phyloP scores from a whole-genome alignment of 2,113 vertebrate species.

The Ictalurus furcatus region DNA sequence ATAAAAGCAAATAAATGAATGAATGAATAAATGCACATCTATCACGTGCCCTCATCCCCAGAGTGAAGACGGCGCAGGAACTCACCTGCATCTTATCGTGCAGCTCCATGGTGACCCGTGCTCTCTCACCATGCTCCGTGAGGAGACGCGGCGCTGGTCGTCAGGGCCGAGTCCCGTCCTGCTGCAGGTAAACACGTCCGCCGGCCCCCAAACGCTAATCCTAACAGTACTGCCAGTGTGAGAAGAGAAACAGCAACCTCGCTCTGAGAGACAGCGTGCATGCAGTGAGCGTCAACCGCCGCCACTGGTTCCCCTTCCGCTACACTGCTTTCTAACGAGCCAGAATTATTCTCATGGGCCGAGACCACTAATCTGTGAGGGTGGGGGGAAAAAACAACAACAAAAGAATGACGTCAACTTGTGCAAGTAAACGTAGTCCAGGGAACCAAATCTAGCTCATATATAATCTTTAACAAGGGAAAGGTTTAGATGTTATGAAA shows the following conservation, averaged over 20 bases:
- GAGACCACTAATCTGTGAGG: neutral
- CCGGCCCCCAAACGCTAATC: slow-evolving; percentile 52
- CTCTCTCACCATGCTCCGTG: slow-evolving; percentile 82
- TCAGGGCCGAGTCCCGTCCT: slow-evolving; percentile 51
- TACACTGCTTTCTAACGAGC: neutral
- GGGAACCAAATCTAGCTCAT: neutral
- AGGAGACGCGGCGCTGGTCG: slow-evolving; percentile 53
- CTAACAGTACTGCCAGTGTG: slow-evolving; percentile 64
- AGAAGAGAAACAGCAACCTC: slow-evolving; percentile 43
- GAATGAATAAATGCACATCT: slow-evolving; percentile 14
- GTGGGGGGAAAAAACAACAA: no score
- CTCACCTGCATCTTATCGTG: slow-evolving; percentile 86
- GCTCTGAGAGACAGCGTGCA: neutral
- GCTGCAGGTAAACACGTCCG: slow-evolving; percentile 43
- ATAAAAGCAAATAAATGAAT: slow-evolving; percentile 22
- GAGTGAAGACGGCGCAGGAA: slow-evolving; percentile 8
- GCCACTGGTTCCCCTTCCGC: slow-evolving; percentile 12
- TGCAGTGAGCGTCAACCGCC: neutral
- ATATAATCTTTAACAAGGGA: neutral
- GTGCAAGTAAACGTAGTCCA: neutral
- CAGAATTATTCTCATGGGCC: neutral
- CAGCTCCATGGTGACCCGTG: slow-evolving; percentile 78
- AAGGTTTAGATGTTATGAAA: neutral
- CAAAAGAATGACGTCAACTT: neutral
- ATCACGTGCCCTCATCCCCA: slow-evolving; percentile 43